A percentile compares a stretch with the other conserved stretches of the same genome.
These are phyloP conservation scores for Drosophila aff. DNA, from an alignment of 1,140 invertebrate species.

Conservation along the genomic window DNA sequence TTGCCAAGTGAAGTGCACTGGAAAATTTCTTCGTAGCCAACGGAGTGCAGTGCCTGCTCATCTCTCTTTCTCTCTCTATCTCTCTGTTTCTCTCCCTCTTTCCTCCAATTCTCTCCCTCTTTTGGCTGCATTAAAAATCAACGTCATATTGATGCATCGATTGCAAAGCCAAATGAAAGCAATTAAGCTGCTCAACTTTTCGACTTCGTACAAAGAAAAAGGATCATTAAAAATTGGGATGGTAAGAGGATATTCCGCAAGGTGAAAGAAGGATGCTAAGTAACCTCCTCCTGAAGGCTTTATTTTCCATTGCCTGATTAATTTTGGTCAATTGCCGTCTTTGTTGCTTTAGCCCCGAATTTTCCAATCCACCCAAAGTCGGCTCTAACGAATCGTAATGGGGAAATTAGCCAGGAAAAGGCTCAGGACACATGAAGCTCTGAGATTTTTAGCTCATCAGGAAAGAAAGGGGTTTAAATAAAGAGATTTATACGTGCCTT, in stretches of 20 bases:
- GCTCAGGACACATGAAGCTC: slow-evolving; percentile 10
- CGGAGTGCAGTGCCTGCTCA: slow-evolving; percentile 42
- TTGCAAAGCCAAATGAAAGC: slow-evolving; percentile 74
- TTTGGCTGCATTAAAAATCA: slow-evolving; percentile 67
- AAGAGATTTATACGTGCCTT: not conserved
- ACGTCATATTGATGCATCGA: slow-evolving; percentile 76
- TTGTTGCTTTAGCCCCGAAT: slow-evolving; percentile 40
- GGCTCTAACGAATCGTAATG: slow-evolving; percentile 73
- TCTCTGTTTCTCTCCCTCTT: not conserved
- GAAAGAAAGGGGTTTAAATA: not conserved
- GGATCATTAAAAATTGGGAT: slow-evolving; percentile 11
- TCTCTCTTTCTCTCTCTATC: not conserved
- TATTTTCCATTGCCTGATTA: slow-evolving; percentile 70
- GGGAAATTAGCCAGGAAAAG: slow-evolving; percentile 63
- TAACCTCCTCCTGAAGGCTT: slow-evolving; percentile 7
- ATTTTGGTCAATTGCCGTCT: slow-evolving; percentile 51
- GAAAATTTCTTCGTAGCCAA: slow-evolving; percentile 76
- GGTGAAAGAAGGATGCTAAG: not conserved
- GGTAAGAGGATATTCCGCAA: not conserved
- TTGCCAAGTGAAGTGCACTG: slow-evolving; percentile 84
- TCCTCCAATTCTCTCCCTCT: not conserved
- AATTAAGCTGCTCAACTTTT: slow-evolving; percentile 73
- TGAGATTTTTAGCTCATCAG: slow-evolving; percentile 1
- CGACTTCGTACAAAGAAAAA: not conserved
- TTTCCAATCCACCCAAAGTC: slow-evolving; percentile 25